These are phyloP conservation scores for Meloe dianella DNA, from an alignment of 2,888 invertebrate genomes.

Conservation along the genomic window DNA sequence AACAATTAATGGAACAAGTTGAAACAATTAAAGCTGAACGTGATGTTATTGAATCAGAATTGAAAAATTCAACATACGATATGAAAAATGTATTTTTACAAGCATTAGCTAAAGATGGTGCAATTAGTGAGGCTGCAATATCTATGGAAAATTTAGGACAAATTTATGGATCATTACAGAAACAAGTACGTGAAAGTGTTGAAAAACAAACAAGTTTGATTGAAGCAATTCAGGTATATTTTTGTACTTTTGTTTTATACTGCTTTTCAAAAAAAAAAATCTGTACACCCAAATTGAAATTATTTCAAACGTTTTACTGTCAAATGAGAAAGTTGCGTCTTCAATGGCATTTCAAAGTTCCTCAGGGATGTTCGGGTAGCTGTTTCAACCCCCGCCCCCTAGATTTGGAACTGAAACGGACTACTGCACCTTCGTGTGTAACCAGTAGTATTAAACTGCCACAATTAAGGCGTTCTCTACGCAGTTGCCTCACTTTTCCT, in stretches of 20 bases:
- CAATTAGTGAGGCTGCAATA: conserved; percentile 77
- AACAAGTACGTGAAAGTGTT: conserved; percentile 77
- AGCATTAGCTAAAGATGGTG: conserved; percentile 78
- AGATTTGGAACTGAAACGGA: too few species aligned
- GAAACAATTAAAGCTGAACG: conserved; percentile 88
- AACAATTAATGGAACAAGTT: conserved; percentile 81
- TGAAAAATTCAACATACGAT: conserved; percentile 79
- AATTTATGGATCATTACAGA: conserved; percentile 77
- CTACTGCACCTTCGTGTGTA: too few species aligned
- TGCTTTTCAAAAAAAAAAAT: neutral
- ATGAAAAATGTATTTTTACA: conserved; percentile 82
- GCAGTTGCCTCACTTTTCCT: too few species aligned
- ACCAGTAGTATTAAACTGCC: too few species aligned
- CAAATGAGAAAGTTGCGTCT: too few species aligned
- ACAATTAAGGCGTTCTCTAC: too few species aligned
- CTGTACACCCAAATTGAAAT: too few species aligned
- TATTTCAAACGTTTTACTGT: too few species aligned
- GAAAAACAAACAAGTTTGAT: conserved; percentile 74
- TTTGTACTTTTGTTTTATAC: neutral
- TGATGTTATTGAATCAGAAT: conserved; percentile 85
- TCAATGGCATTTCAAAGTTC: too few species aligned
- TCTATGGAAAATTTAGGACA: conserved; percentile 76
- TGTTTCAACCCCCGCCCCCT: too few species aligned
- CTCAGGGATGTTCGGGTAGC: too few species aligned
- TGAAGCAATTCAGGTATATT: conserved; percentile 70